These are phyloP conservation scores for Ammospiza caudacuta DNA, from an alignment of 2,113 vertebrate species.

Conservation along the genomic window DNA sequence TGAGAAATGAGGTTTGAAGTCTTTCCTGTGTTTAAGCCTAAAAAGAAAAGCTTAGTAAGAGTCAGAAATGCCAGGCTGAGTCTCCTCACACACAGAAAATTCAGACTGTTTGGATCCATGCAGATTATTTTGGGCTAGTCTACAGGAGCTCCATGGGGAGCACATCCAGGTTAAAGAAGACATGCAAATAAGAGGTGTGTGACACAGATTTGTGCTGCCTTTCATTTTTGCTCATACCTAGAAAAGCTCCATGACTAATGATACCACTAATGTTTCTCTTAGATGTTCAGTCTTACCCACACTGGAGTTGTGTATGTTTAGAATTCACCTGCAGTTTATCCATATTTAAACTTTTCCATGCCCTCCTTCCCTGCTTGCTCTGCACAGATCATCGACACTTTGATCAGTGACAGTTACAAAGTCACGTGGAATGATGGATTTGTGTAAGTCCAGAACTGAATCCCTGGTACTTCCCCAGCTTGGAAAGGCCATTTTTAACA, in stretches of 20 bases:
- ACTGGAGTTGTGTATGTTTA: neutral
- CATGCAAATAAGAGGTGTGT: neutral
- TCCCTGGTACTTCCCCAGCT: neutral
- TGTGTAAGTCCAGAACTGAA: neutral
- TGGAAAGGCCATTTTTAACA: neutral
- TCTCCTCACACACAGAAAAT: neutral
- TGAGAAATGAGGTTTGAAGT: slow-evolving; percentile 37
- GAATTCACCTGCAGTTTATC: neutral
- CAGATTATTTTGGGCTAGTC: neutral
- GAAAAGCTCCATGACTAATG: neutral
- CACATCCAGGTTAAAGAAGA: neutral
- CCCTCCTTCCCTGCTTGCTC: neutral
- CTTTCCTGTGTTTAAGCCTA: slow-evolving; percentile 26
- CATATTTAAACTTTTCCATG: neutral
- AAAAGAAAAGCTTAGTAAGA: slow-evolving; percentile 18
- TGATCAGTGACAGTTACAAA: neutral
- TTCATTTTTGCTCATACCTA: neutral
- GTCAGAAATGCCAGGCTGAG: neutral
- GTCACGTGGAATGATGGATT: accelerated
- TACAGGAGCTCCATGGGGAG: neutral
- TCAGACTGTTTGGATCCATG: neutral
- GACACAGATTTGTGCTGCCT: neutral
- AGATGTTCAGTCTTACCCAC: neutral
- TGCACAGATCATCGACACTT: neutral
- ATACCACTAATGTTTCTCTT: neutral